Conservation (phyloP, 2,113 vertebrate genomes). For the Poicephalus meyeri region DNA sequence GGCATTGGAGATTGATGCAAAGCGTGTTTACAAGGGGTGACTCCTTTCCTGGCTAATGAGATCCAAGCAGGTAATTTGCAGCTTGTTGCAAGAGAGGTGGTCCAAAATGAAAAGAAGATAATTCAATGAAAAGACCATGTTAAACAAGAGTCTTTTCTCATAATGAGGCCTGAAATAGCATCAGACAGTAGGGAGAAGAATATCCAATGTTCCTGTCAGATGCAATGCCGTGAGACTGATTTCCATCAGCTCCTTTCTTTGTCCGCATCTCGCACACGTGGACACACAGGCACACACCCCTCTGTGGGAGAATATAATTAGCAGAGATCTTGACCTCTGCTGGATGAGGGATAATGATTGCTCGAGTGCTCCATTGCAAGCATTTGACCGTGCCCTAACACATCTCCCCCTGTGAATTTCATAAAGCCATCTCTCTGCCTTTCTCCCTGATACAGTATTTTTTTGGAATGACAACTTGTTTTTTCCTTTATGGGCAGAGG, state of each 20-base stretch:
- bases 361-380: not conserved
- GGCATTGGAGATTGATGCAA: conserved; percentile 29
- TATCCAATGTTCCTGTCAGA: conserved; percentile 21
- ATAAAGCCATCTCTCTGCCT: conserved; percentile 26
- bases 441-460: not conserved
- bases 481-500: conserved; percentile 57
- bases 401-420: not conserved
- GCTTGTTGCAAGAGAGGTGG: conserved; percentile 39
- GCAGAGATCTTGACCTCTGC: conserved; percentile 40
- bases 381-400: not conserved
- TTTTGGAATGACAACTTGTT: conserved; percentile 62
- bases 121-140: conserved; percentile 48
- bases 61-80: conserved; percentile 66
- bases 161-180: conserved; percentile 64
- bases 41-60: conserved; percentile 64
- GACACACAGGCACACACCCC: not conserved
- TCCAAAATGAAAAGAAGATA: conserved; percentile 56
- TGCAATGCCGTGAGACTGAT: conserved; percentile 9
- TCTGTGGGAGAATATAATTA: conserved; percentile 23
- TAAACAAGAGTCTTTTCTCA: conserved; percentile 45
- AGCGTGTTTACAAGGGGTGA: conserved; percentile 49
- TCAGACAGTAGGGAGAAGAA: not conserved
- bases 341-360: conserved; percentile 22
- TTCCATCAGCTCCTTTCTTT: conserved; percentile 8
- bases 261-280: not conserved